Evolutionary conservation across 1,140 invertebrate species (phyloP).

Genomic region (Cydia pomonella): DNA sequence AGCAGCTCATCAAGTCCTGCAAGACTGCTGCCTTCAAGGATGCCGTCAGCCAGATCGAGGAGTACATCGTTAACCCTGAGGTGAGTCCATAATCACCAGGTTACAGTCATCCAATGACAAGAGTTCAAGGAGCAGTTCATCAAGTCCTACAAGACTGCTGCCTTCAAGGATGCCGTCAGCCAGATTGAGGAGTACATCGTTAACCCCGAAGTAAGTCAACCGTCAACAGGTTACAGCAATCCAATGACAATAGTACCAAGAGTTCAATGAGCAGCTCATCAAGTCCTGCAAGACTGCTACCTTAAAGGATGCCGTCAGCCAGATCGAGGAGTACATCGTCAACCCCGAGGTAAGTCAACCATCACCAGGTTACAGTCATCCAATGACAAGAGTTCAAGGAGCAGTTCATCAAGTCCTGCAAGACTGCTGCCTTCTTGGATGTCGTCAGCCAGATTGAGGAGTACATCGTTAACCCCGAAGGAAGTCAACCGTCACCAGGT

Average conservation of each 20-base stretch:
- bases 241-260: too few species aligned
- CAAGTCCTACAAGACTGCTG: slow-evolving; percentile 88
- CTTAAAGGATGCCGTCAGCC: slow-evolving; percentile 92
- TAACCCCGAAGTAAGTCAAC: slow-evolving; percentile 84
- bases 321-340: slow-evolving; percentile 92
- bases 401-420: slow-evolving; percentile 88
- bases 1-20: slow-evolving; percentile 88
- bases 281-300: slow-evolving; percentile 88
- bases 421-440: slow-evolving; percentile 90
- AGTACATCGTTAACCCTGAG: slow-evolving; percentile 89
- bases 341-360: slow-evolving; percentile 83
- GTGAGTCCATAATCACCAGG: slow-evolving; percentile 67
- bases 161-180: slow-evolving; percentile 92
- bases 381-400: too few species aligned
- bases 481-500: too few species aligned
- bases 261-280: too few species aligned
- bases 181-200: slow-evolving; percentile 93
- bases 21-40: slow-evolving; percentile 92
- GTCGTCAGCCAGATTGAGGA: slow-evolving; percentile 93
- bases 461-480: slow-evolving; percentile 87
- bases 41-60: slow-evolving; percentile 92
- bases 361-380: too few species aligned
- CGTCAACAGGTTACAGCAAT: too few species aligned
- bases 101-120: slow-evolving; percentile 80
- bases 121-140: slow-evolving; percentile 90